Evolutionary conservation across 1,140 invertebrate species (phyloP).

Genomic region (Lysiphlebus fabarum): DNA sequence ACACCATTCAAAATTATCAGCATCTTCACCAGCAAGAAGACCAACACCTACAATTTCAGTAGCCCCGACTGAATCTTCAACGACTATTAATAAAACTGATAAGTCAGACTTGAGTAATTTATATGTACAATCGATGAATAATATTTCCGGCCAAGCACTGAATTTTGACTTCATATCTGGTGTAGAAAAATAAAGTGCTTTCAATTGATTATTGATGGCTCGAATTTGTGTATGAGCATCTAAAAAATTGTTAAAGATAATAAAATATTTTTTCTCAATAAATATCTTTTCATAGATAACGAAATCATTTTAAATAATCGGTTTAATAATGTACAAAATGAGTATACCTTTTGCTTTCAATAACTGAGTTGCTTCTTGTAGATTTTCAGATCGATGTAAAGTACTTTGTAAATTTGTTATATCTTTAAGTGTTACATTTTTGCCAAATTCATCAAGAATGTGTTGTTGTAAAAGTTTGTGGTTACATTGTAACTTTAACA

Average conservation of each 20-base stretch:
- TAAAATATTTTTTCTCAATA: too few relatives aligned
- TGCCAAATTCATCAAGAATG: too few relatives aligned
- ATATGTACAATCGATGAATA: constrained; percentile 30
- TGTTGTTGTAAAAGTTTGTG: too few relatives aligned
- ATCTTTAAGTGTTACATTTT: too few relatives aligned
- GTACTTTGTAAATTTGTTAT: too few relatives aligned
- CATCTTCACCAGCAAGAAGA: constrained; percentile 20
- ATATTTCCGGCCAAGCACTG: constrained; percentile 23
- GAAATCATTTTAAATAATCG: too few relatives aligned
- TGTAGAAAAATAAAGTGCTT: constrained; percentile 30
- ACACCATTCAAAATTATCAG: constrained; percentile 23
- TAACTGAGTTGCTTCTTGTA: too few relatives aligned
- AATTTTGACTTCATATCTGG: constrained; percentile 24
- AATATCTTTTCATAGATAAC: too few relatives aligned
- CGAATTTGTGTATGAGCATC: constrained; percentile 11
- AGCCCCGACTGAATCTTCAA: constrained; percentile 25
- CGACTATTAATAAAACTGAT: constrained; percentile 26
- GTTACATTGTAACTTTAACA: too few relatives aligned
- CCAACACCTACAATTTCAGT: constrained; percentile 23
- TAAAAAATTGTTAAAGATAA: background rate
- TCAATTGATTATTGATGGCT: constrained; percentile 17
- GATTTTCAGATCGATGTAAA: too few relatives aligned
- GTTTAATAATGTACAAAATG: too few relatives aligned
- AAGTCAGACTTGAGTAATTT: constrained; percentile 23
- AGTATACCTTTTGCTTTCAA: too few relatives aligned